Percentiles rank a stretch among this genome's conserved stretches.
Conservation (phyloP, 2,113 vertebrate genomes). For the Carassius carassius region DNA sequence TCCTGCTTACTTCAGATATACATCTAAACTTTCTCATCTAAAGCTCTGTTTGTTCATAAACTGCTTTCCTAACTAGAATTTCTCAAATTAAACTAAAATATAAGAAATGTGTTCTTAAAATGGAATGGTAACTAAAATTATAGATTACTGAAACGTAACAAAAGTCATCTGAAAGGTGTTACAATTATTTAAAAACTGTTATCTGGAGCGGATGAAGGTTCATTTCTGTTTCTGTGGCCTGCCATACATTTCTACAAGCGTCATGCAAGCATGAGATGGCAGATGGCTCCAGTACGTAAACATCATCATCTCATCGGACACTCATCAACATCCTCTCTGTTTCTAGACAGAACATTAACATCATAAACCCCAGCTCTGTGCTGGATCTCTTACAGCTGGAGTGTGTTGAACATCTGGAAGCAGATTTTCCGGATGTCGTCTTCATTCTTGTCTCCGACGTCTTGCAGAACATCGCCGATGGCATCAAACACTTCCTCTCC, state of each 20-base stretch:
- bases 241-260: background rate
- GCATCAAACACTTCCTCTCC: slow-evolving; percentile 92
- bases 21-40: no score
- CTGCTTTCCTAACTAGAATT: background rate
- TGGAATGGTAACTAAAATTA: no score
- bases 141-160: no score
- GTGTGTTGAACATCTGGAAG: slow-evolving; percentile 92
- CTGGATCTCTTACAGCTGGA: slow-evolving; percentile 81
- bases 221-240: background rate
- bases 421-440: slow-evolving; percentile 89
- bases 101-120: background rate
- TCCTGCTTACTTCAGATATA: no score
- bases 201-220: background rate
- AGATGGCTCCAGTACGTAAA: background rate
- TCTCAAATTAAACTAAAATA: background rate
- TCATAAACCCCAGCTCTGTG: background rate
- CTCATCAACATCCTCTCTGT: background rate
- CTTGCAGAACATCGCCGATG: slow-evolving; percentile 89
- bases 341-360: background rate
- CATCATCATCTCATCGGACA: background rate
- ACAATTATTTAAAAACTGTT: background rate
- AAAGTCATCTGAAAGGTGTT: no score
- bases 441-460: slow-evolving; percentile 89
- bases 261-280: background rate
- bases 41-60: background rate